Evolutionary conservation across 2,113 vertebrate species (phyloP).

Genomic region (Arenaria interpres): DNA sequence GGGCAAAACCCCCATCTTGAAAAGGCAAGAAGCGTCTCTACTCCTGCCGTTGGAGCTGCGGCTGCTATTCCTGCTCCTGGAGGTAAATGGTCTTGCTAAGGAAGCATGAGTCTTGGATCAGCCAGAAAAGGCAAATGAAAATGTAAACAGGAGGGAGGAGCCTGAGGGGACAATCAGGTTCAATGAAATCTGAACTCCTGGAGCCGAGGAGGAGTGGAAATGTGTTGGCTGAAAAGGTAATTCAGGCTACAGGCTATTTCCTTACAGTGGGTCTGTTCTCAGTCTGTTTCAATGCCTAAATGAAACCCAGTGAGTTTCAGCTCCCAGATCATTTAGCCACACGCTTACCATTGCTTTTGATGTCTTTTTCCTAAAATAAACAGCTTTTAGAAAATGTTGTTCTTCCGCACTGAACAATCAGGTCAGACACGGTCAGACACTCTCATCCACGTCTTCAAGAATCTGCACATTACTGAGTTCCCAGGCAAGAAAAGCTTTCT

Average conservation of each 20-base stretch:
- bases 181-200: slow-evolving; percentile 80
- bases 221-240: neutral
- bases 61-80: neutral
- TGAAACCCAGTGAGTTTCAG: neutral
- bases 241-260: neutral
- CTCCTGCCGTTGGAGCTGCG: neutral
- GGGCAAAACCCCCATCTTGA: neutral
- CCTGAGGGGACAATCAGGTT: slow-evolving; percentile 48
- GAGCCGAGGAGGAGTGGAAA: slow-evolving; percentile 33
- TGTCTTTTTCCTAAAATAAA: neutral
- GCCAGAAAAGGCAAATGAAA: slow-evolving; percentile 81
- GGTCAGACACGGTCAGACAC: neutral
- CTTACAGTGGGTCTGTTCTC: neutral
- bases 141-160: slow-evolving; percentile 86
- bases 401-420: neutral
- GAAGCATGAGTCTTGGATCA: slow-evolving; percentile 65
- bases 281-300: neutral
- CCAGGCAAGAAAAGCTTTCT: neutral
- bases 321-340: neutral
- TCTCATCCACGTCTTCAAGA: neutral
- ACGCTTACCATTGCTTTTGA: neutral
- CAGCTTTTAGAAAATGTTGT: neutral
- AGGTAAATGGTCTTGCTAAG: slow-evolving; percentile 70
- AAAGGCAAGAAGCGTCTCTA: neutral
- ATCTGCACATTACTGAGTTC: neutral